Conservation (phyloP, 2,113 vertebrate genomes). For the Chionis minor region DNA sequence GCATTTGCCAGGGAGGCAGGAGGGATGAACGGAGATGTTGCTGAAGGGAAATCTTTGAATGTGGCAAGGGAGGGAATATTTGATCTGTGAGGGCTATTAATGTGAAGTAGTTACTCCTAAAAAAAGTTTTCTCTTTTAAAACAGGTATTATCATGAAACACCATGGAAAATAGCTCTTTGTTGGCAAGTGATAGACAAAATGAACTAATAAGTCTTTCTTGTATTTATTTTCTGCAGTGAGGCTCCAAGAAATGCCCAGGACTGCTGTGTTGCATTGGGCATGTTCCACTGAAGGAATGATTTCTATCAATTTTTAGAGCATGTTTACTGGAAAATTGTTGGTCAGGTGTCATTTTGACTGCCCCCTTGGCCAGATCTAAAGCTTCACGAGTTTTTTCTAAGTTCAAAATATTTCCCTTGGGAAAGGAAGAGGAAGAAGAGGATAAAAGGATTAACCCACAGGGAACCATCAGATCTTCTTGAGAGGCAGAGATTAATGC, state of each 20-base stretch:
- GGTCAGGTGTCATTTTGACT: neutral
- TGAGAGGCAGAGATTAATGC: neutral
- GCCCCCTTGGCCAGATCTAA: neutral
- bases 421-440: neutral
- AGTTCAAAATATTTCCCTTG: neutral
- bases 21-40: neutral
- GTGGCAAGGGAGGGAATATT: neutral
- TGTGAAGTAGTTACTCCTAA: neutral
- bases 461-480: neutral
- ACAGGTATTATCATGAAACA: neutral
- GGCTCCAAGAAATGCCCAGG: neutral
- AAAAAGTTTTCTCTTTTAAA: neutral
- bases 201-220: neutral
- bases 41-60: neutral
- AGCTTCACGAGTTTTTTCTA: neutral
- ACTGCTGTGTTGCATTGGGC: neutral
- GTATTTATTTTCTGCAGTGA: neutral
- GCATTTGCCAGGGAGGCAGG: rapidly evolving
- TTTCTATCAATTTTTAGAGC: neutral
- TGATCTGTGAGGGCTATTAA: neutral
- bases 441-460: neutral
- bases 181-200: neutral
- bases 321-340: neutral
- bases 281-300: neutral
- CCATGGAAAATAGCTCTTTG: neutral